Conservation (phyloP, 2,888 invertebrate species). For the Callosobruchus maculatus region DNA sequence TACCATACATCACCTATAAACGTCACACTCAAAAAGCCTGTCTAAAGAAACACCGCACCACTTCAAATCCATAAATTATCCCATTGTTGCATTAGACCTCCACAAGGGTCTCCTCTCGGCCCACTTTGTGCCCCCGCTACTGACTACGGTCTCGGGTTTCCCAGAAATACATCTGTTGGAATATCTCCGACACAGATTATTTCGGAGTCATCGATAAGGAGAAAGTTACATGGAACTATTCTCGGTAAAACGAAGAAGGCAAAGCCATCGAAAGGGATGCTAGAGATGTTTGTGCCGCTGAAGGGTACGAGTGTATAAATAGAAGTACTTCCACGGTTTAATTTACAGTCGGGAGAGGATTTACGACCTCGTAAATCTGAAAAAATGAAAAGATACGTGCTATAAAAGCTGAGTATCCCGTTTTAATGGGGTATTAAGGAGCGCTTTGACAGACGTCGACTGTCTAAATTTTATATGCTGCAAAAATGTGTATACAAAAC, state of each 20-base stretch:
- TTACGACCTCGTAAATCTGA: conserved; percentile 32
- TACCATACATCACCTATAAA: no score
- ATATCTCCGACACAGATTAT: conserved; percentile 32
- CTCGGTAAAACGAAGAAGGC: conserved; percentile 12
- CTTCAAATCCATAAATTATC: neutral
- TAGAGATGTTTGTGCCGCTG: neutral
- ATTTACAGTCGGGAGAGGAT: conserved; percentile 29
- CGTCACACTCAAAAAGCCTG: no score
- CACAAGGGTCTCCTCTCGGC: neutral
- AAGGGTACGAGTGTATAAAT: conserved; percentile 27
- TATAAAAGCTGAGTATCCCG: conserved; percentile 33
- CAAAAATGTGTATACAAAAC: conserved; percentile 1
- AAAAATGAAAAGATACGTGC: conserved; percentile 31
- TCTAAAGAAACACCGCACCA: neutral
- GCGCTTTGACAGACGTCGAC: conserved; percentile 14
- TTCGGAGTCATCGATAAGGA: conserved; percentile 30
- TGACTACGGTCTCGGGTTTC: conserved; percentile 14
- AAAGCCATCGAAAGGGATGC: neutral
- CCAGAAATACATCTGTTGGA: conserved; percentile 38
- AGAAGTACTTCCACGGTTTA: conserved; percentile 22
- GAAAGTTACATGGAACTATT: conserved; percentile 26
- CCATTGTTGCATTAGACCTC: neutral
- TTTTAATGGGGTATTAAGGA: conserved; percentile 26
- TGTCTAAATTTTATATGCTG: neutral
- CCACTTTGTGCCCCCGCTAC: conserved; percentile 5